A percentile compares a stretch with the other conserved stretches of the same genome.
Conservation (phyloP, 2,113 vertebrate species). For the Malurus cyaneus region DNA sequence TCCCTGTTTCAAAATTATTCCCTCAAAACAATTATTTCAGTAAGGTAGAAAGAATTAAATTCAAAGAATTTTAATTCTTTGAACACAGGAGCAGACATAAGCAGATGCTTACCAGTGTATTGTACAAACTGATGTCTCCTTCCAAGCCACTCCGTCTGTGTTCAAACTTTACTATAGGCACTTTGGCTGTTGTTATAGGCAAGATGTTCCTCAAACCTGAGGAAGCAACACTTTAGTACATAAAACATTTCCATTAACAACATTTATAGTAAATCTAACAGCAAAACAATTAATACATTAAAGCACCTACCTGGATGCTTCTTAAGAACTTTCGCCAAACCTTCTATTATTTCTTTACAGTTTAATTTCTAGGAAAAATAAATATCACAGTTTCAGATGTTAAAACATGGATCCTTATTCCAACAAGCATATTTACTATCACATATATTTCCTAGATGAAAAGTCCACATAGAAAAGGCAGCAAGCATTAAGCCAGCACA, state of each 20-base stretch:
- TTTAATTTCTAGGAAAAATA: conserved; percentile 88
- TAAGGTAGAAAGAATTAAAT: not conserved
- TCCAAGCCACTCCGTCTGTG: conserved; percentile 92
- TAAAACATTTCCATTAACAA: conserved; percentile 58
- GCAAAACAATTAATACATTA: not conserved
- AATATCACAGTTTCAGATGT: not conserved
- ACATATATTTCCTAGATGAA: not conserved
- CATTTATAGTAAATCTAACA: not conserved
- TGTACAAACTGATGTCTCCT: conserved; percentile 98
- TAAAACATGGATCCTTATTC: not conserved
- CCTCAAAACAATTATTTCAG: not conserved
- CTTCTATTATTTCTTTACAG: conserved; percentile 99
- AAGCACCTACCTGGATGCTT: conserved; percentile 88
- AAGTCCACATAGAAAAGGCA: not conserved
- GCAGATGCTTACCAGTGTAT: conserved; percentile 87
- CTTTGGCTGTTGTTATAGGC: conserved; percentile 99
- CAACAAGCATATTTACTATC: not conserved
- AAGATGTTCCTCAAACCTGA: conserved; percentile 97
- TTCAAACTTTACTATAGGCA: conserved; percentile 99
- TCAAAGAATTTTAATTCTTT: not conserved
- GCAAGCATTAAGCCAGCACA: not conserved
- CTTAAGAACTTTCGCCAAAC: conserved; percentile 94
- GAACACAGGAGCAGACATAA: not conserved
- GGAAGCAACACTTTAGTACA: conserved; percentile 60
- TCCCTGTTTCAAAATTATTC: not conserved